Conservation (phyloP, 2,797 vertebrate species). For the Catharus ustulatus region DNA sequence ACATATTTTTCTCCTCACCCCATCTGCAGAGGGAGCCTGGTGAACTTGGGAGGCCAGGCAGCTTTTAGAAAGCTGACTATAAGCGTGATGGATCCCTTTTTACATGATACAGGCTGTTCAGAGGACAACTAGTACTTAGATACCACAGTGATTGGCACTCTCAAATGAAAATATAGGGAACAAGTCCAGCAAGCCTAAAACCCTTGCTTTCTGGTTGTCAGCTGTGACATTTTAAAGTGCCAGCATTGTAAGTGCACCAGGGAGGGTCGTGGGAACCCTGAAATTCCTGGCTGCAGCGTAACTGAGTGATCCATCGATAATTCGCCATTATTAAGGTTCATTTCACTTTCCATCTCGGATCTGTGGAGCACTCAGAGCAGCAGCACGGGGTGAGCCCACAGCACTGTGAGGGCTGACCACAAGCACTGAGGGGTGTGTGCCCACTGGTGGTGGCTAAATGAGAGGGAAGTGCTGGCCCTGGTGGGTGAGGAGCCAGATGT, state of each 20-base stretch:
- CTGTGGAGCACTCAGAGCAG: not conserved
- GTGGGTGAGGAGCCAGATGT: constrained; percentile 14
- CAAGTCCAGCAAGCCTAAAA: not conserved
- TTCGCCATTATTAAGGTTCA: not conserved
- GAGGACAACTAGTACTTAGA: constrained; percentile 48
- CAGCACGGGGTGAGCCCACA: not conserved
- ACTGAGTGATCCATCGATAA: not conserved
- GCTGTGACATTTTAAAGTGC: not conserved
- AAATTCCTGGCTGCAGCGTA: constrained; percentile 9
- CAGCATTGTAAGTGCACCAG: not conserved
- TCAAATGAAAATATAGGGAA: constrained; percentile 12
- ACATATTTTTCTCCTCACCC: not conserved
- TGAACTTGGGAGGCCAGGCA: not conserved
- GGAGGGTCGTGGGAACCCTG: not conserved
- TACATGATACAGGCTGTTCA: constrained; percentile 2
- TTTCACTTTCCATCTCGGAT: not conserved
- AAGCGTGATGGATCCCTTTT: not conserved
- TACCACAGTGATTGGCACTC: constrained; percentile 27
- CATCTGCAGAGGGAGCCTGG: not conserved
- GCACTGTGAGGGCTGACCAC: not conserved
- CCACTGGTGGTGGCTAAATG: constrained; percentile 4
- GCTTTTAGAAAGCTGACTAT: not conserved
- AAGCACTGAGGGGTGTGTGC: not conserved
- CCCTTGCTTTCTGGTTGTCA: not conserved
- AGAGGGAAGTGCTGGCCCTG: not conserved